Percentiles rank a stretch among this genome's conserved stretches.
phyloP scores from a whole-genome alignment of 1,140 invertebrate genomes.

The Lithobius niger region DNA sequence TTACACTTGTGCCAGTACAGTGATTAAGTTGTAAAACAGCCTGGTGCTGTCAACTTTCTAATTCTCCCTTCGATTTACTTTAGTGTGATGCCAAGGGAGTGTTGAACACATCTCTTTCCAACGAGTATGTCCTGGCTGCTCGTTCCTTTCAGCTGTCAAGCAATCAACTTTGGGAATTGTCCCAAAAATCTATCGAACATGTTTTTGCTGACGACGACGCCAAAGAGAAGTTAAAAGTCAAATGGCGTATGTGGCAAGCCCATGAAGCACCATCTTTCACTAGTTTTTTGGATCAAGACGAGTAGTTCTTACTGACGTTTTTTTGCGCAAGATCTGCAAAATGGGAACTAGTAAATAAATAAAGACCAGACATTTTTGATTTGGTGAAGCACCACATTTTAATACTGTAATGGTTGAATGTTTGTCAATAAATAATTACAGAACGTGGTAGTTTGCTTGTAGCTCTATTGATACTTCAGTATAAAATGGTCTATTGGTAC shows the following conservation, averaged over 20 bases:
- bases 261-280: conserved; percentile 8
- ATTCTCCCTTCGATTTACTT: background rate
- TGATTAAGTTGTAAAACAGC: too few relatives aligned
- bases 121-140: background rate
- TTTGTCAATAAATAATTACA: too few relatives aligned
- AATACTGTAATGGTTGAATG: too few relatives aligned
- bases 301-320: too few relatives aligned
- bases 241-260: conserved; percentile 5
- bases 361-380: too few relatives aligned
- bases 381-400: too few relatives aligned
- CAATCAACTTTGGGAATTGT: conserved; percentile 1
- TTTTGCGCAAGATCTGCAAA: too few relatives aligned
- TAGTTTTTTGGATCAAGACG: background rate
- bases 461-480: too few relatives aligned
- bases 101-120: background rate
- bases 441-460: too few relatives aligned
- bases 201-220: conserved; percentile 5
- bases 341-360: too few relatives aligned
- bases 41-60: background rate
- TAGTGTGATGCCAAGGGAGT: conserved; percentile 3
- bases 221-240: background rate
- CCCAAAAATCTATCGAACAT: background rate
- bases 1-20: background rate
- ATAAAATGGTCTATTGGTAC: too few relatives aligned
- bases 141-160: background rate